phyloP scores from a whole-genome alignment of 2,113 vertebrate genomes.

The Pachycephala philippinensis region DNA sequence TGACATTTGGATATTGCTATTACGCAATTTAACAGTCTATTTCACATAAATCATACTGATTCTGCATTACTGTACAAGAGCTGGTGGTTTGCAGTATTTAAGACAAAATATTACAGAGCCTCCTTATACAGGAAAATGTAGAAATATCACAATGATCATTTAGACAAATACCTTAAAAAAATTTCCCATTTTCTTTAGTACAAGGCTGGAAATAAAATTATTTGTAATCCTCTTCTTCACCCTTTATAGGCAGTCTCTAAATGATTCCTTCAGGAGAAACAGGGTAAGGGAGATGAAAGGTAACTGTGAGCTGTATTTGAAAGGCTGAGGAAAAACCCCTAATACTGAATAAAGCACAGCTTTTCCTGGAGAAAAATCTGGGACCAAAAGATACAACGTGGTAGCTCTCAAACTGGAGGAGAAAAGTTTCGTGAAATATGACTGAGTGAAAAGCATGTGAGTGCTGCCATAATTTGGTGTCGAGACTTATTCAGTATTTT shows the following conservation, averaged over 20 bases:
- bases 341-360: background rate
- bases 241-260: background rate
- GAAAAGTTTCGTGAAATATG: background rate
- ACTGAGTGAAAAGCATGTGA: background rate
- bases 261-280: background rate
- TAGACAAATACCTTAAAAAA: background rate
- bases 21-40: background rate
- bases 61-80: background rate
- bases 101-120: background rate
- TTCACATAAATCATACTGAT: background rate
- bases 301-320: background rate
- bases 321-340: background rate
- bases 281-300: background rate
- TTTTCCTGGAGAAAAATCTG: background rate
- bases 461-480: background rate
- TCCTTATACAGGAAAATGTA: background rate
- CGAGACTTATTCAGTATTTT: background rate
- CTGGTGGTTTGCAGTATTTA: background rate
- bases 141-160: background rate
- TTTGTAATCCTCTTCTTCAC: background rate
- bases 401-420: background rate
- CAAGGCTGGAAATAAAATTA: background rate
- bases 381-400: background rate
- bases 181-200: background rate
- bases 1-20: background rate